A percentile compares a stretch with the other conserved stretches of the same genome.
phyloP scores from a whole-genome alignment of 2,113 vertebrate genomes.

The Gavialis gangeticus region DNA sequence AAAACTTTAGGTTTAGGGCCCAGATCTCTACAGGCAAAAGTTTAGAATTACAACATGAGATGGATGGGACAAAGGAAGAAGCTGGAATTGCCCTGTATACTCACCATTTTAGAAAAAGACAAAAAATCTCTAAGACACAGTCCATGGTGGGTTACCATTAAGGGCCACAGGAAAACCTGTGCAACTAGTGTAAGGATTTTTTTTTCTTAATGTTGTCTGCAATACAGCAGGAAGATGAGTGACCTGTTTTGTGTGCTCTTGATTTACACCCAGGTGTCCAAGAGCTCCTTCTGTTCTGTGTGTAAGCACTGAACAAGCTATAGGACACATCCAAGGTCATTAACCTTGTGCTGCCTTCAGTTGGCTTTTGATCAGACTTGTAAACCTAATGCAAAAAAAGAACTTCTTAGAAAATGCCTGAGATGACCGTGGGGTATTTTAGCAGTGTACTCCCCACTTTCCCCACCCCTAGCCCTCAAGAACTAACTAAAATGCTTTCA shows the following conservation, averaged over 20 bases:
- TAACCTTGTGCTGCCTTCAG: not conserved
- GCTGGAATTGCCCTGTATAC: not conserved
- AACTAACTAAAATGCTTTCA: no score
- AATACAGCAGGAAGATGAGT: fast-evolving
- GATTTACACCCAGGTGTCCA: not conserved
- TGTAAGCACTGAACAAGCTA: fast-evolving
- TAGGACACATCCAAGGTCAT: not conserved
- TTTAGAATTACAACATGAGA: not conserved
- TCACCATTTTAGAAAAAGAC: not conserved
- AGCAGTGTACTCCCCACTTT: not conserved
- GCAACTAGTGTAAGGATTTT: not conserved
- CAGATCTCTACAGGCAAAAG: not conserved
- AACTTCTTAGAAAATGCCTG: not conserved
- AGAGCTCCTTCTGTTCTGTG: not conserved
- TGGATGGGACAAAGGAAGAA: fast-evolving
- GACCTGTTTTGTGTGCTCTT: not conserved
- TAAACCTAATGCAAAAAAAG: not conserved
- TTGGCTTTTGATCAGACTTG: not conserved
- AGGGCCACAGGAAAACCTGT: not conserved
- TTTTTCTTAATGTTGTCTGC: not conserved
- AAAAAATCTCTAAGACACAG: not conserved
- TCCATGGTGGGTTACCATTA: fast-evolving
- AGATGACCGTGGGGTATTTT: not conserved
- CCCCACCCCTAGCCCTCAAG: no score
- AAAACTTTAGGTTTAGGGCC: not conserved